Evolutionary conservation across 2,888 invertebrate species (phyloP).

Genomic region (Autographa pulchrina): DNA sequence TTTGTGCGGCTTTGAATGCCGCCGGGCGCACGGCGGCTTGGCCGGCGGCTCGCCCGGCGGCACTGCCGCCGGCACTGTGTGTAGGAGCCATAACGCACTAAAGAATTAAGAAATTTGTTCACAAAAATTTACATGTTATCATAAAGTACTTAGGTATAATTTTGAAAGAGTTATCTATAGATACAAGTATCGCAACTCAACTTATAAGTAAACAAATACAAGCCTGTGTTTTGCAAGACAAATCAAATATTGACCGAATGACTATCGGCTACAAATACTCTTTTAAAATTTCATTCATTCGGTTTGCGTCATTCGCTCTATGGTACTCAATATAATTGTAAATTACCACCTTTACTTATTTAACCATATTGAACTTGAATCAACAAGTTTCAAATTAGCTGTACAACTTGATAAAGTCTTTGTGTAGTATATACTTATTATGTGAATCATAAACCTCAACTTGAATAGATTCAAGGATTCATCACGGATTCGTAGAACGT

Average conservation of each 20-base stretch:
- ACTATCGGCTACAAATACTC: background rate
- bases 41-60: too few species aligned
- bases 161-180: too few species aligned
- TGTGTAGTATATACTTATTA: conserved; percentile 22
- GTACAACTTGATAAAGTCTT: background rate
- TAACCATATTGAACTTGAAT: conserved; percentile 23
- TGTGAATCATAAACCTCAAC: conserved; percentile 35
- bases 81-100: too few species aligned
- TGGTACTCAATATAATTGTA: background rate
- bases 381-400: conserved; percentile 38
- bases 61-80: too few species aligned
- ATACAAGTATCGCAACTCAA: background rate
- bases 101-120: too few species aligned
- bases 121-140: too few species aligned
- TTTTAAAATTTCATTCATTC: conserved; percentile 15
- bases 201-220: background rate
- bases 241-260: conserved; percentile 12
- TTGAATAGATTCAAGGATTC: conserved; percentile 11
- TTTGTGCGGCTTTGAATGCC: too few species aligned
- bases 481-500: background rate
- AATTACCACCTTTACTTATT: conserved; percentile 15
- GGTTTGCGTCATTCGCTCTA: conserved; percentile 20
- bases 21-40: too few species aligned
- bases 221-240: background rate
- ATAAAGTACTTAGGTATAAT: too few species aligned